Base-by-base conservation (phyloP, 64 coral and sea anemone genomes). In the Montipora capricornis region DNA sequence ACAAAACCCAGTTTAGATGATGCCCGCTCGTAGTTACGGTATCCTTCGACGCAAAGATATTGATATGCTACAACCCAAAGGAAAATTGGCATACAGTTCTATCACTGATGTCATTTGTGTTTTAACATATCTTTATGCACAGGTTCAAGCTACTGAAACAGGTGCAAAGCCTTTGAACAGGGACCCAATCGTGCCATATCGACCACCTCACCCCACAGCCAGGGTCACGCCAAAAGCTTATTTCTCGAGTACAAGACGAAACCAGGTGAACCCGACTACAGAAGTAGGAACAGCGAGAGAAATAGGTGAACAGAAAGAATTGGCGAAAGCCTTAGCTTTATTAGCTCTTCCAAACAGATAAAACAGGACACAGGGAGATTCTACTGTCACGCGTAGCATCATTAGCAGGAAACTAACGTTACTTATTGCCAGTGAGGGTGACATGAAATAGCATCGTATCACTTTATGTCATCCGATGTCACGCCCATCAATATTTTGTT, bases 341-440 rank as follows among this genome's bases (percentile, higher is more conserved):
- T 51, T 86, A 50, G 64, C 82, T 45, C 82, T 86, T n/a, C 82
- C 82, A 5, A 86, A 86, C 82, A 86, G 82, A 73, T 86, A 49
- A 73, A 22, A 73, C 61, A 64, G 0, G 61, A 12, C 4, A 64
- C 9, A 1, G 13, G 14, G 14, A 64, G 61, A 64, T 11, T 64
- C 61, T 11, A 4, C 61, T 0, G 4, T 64, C 3, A 12, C 4
- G 3, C 8, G 13, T 20, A 20, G 5, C 5, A 71, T 71, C 3
- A 26, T 10, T 20, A 29, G 55, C 55, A 82, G 12, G 15, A 71
- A 71, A 4, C 20, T 11, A 24, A 20, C 4, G 20, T 37, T 37
- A 37, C 37, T 37, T 37, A 37, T 37, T 37, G 37, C 37, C 1
- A 37, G 37, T 37, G 37, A 0, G 37, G 37, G 37, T 37, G 37